Base-by-base conservation (phyloP, 2,113 vertebrate species). In the Hyaena hyaena region DNA sequence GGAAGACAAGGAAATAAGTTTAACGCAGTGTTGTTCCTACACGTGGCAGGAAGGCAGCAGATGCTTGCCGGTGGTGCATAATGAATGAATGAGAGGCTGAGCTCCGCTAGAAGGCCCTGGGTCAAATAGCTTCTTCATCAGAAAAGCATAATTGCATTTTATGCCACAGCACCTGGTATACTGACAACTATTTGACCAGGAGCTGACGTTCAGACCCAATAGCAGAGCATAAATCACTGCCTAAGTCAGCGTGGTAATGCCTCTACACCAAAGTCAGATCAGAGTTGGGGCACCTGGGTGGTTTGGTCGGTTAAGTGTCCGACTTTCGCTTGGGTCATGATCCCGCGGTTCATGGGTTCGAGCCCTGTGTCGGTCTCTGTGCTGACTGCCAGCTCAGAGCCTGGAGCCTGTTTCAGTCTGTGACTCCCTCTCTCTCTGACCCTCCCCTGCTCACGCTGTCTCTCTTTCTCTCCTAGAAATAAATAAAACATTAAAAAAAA, bases 191-290 rank as follows among this genome's bases (percentile, higher is more conserved):
- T n/a, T 23, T 35, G 65, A 31, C 80, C 61, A 12, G 53, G 63
- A 61, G 58, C 73, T 39, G 7, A 61, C 23, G 0, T 19, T 45
- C 50, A 87, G 17, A 61, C 69, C 69, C 24, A 2, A 10, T 11
- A 48, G 55, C 55, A 74, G 45, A 58, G 9, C 6, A 0, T 31
- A 14, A 21, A 5, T 26, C 21, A 7, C 4, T 43, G 12, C 21
- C 0, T 28, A 17, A n/a, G 6, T n/a, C 24, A 80, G n/a, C 35
- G 28, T 2, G 1, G 8, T 10, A 50, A 1, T n/a, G 12, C 33
- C 4, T 81, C 53, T 81, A 33, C 39, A 10, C 23, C 76, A 33
- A 6, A 26, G 31, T 89, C 92, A 50, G n/a, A 9, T 53, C 53
- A 63, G 63, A 65, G 61, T 35, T 35, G 35, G 35, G 35, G 35